Evolutionary conservation across 2,888 invertebrate genomes (phyloP), one percentile per base, ranked within the genome.

Genomic region (Thera obeliscata): DNA sequence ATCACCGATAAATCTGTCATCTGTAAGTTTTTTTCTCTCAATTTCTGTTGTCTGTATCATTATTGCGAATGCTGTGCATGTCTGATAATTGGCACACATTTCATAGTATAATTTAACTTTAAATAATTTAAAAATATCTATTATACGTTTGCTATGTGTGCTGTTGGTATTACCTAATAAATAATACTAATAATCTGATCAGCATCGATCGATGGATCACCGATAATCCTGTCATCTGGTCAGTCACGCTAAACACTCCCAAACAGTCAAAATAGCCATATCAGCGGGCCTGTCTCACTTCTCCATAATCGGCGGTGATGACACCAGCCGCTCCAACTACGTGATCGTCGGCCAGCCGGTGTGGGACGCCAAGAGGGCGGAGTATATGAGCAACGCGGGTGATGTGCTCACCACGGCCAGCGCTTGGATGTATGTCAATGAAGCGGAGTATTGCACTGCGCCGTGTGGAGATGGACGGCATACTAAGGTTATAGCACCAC

Each of bases 321-420:
- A 33, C 56, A 76, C 83, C 74, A 85, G 81, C 2, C 89, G 88
- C 66, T 93, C 95, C 0, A 91, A 95, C 81, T 96, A 95, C 79
- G 94, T 95, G 2, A 89, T 95, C 43, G 93, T 95, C 4, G 96
- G 96, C 0, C 93, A 94, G 74, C 95, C 96, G 0, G 94, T 96
- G 8, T 94, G 94, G 92, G 95, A 96, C 70, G 87, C 87, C 2
- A 87, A 90, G 78, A 84, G 83, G 73, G 94, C 94, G 0, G 94
- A 94, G 72, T 85, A 90, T 68, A 80, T 87, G 72, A 90, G 91
- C 72, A 89, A 87, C 2, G 94, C 95, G 0, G 96, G 96, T 0
- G 96, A 96, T 69, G 95, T 95, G 33, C 80, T 96, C 0, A 94
- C 95, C 0, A 87, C 95, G 0, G 90, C 94, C 8, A 94, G 94